Evolutionary conservation across 1,140 invertebrate genomes (phyloP), one percentile per base, ranked within the genome.

Genomic region (Armadillidium nasatum): DNA sequence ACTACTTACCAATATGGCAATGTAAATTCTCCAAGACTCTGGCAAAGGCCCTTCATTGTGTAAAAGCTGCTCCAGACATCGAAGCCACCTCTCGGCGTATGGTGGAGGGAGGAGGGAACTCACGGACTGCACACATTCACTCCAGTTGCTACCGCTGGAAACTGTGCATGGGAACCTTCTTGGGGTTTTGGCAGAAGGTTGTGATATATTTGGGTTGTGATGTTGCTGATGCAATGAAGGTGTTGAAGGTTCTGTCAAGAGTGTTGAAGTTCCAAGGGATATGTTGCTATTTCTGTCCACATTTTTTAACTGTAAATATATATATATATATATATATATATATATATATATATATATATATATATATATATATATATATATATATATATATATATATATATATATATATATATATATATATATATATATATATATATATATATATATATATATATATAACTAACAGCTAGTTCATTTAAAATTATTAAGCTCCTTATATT

Each of bases 261-360:
- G 33, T 33, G 33, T 33, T 33, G 33, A 33, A 33, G 33, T 33
- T 33, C 33, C 33, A 33, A 33, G 33, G 33, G 33, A 33, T 33
- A 33, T 33, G 33, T 33, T 33, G 33, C 33, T 33, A 33, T 33
- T 33, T 33, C 13, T 67, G 60, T 15, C n/a, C 13, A 19, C 22
- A 22, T 11, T 67, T 67, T 67, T 22, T 9, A 67, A 67, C n/a
- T 67, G 60, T 13, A 67, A 67, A 67, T 67, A 67, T 67, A n/a
- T 13, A 67, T 15, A 67, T 15, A 67, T 15, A 67, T 15, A 67
- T 15, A 67, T 15, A 67, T 15, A 67, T 15, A 67, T 15, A 67
- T 15, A 67, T 15, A 67, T 15, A 67, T 15, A 67, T 15, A 67
- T 23, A 67, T 15, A 67, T 15, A 67, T 15, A 67, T 15, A 67